A percentile compares a stretch with the other conserved stretches of the same genome.
phyloP scores from a whole-genome alignment of 1,140 invertebrate species.

The Drosophila saltans region DNA sequence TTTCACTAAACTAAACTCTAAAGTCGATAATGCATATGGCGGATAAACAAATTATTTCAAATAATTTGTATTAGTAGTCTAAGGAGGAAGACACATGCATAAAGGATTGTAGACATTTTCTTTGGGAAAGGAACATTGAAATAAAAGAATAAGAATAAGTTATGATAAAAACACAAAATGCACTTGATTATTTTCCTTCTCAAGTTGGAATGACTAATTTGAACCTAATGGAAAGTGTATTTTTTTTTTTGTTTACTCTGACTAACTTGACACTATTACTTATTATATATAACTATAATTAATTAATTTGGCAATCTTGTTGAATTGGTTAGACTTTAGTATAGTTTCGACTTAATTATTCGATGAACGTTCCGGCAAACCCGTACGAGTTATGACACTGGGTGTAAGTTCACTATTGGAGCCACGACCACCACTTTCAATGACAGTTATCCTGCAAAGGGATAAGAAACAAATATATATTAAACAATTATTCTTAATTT shows the following conservation, averaged over 20 bases:
- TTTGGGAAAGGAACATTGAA: not conserved
- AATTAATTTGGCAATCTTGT: constrained; percentile 65
- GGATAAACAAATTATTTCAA: constrained; percentile 65
- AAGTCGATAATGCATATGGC: not conserved
- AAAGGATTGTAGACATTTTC: not conserved
- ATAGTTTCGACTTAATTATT: constrained; percentile 70
- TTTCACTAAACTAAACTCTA: constrained; percentile 58
- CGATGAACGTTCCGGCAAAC: constrained; percentile 76
- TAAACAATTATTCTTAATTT: too few relatives aligned
- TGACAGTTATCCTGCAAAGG: constrained; percentile 65
- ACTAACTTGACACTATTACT: constrained; percentile 48
- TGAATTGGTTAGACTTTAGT: constrained; percentile 50
- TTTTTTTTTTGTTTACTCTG: not conserved
- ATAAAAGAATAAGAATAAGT: constrained; percentile 8
- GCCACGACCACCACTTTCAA: constrained; percentile 64
- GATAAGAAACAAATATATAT: not conserved
- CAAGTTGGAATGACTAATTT: not conserved
- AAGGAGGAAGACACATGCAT: constrained; percentile 40
- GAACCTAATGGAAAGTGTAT: too few relatives aligned
- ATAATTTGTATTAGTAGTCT: constrained; percentile 57
- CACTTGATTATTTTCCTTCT: not conserved
- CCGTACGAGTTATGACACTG: constrained; percentile 82
- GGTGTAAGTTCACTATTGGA: constrained; percentile 73
- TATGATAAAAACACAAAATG: not conserved
- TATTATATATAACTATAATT: constrained; percentile 44